These are phyloP conservation scores for Pycnomerus fuliginosus DNA, from an alignment of 2,888 invertebrate genomes.

Conservation along the genomic window DNA sequence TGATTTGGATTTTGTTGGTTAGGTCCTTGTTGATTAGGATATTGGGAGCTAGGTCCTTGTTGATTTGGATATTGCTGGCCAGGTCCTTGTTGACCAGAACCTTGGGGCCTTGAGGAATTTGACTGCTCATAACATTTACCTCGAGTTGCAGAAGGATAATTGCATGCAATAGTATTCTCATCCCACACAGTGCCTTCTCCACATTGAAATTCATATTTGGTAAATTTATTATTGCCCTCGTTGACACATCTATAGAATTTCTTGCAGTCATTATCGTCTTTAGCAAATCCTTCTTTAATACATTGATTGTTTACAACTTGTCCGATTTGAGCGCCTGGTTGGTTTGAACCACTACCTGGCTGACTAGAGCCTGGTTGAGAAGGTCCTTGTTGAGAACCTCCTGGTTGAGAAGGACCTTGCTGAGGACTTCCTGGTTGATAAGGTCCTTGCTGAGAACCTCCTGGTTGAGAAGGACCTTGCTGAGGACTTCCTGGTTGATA, in stretches of 20 bases:
- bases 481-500: slow-evolving; percentile 9
- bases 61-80: slow-evolving; percentile 1
- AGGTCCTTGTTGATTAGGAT: slow-evolving; percentile 13
- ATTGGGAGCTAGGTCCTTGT: slow-evolving; percentile 4
- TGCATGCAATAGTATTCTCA: slow-evolving; percentile 65
- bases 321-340: slow-evolving; percentile 13
- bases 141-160: slow-evolving; percentile 64
- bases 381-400: slow-evolving; percentile 22
- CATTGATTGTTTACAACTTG: slow-evolving; percentile 48
- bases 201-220: slow-evolving; percentile 70
- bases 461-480: slow-evolving; percentile 16
- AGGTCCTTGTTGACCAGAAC: neutral
- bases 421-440: slow-evolving; percentile 25
- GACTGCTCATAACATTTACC: too few relatives aligned
- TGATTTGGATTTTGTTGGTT: slow-evolving; percentile 18
- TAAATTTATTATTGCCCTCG: slow-evolving; percentile 60
- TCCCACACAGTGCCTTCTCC: slow-evolving; percentile 79
- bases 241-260: slow-evolving; percentile 77
- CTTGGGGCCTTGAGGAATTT: slow-evolving; percentile 13
- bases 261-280: slow-evolving; percentile 66
- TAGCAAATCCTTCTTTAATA: slow-evolving; percentile 68
- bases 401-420: slow-evolving; percentile 19
- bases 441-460: slow-evolving; percentile 10
- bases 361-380: slow-evolving; percentile 26
- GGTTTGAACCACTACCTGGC: slow-evolving; percentile 13